Evolutionary conservation across 2,888 invertebrate genomes (phyloP).

Genomic region (Mycogona germanica): DNA sequence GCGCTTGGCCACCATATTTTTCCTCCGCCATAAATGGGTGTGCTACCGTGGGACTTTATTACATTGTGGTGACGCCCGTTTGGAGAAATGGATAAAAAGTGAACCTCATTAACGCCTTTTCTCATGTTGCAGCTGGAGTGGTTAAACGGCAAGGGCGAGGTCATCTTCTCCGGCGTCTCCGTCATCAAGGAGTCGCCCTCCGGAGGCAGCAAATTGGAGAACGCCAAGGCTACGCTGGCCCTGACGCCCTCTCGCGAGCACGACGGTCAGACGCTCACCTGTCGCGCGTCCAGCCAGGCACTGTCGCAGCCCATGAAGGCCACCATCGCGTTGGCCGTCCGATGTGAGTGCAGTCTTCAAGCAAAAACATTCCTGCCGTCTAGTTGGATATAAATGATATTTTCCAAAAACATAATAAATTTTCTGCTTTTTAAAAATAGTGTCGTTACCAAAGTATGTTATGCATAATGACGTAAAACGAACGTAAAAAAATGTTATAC

Average conservation of each 20-base stretch:
- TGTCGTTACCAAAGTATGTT: no score
- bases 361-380: background rate
- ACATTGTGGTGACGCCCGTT: no score
- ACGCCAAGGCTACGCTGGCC: constrained; percentile 69
- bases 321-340: constrained; percentile 70
- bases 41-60: no score
- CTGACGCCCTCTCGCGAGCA: constrained; percentile 76
- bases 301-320: constrained; percentile 72
- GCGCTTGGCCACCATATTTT: no score
- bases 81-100: no score
- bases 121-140: constrained; percentile 58
- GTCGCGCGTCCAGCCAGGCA: constrained; percentile 62
- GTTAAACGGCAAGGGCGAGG: constrained; percentile 79
- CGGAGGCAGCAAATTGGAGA: constrained; percentile 61
- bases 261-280: constrained; percentile 81
- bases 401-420: background rate
- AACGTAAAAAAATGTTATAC: no score
- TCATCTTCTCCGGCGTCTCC: constrained; percentile 65
- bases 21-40: no score
- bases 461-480: no score
- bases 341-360: constrained; percentile 38
- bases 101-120: no score
- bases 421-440: no score
- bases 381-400: background rate
- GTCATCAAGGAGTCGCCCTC: constrained; percentile 55